These are phyloP conservation scores for Ridgeia piscesae DNA, from an alignment of 1,140 invertebrate genomes.

Conservation along the genomic window DNA sequence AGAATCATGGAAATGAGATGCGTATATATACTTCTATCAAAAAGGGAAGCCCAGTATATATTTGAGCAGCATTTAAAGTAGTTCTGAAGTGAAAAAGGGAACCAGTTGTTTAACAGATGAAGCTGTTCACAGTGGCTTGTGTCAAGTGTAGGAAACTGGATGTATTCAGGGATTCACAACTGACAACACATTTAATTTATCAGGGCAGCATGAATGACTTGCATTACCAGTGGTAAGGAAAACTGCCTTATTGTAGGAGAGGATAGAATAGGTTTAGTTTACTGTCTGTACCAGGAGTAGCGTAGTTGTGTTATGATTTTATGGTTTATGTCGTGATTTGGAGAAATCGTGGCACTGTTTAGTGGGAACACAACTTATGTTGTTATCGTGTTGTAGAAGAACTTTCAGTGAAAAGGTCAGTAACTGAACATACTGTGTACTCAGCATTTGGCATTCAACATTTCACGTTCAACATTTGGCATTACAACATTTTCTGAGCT, in stretches of 20 bases:
- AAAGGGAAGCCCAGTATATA: neutral
- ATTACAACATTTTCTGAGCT: too few species aligned
- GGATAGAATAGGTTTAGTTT: neutral
- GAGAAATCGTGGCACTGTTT: neutral
- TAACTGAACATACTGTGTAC: too few species aligned
- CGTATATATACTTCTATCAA: neutral
- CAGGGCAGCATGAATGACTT: neutral
- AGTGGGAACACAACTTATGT: neutral
- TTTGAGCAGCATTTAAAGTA: neutral
- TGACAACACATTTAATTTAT: neutral
- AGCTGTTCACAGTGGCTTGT: neutral
- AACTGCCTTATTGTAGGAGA: neutral
- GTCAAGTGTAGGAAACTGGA: neutral
- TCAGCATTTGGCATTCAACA: too few species aligned
- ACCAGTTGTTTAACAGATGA: neutral
- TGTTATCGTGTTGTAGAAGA: neutral
- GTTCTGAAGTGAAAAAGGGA: neutral
- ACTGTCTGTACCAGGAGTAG: neutral
- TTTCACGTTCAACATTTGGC: too few species aligned
- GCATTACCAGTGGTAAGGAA: neutral
- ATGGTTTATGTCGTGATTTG: neutral
- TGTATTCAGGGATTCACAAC: neutral
- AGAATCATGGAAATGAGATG: neutral
- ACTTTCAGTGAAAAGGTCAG: too few species aligned
- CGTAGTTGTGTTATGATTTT: neutral